phyloP scores from a whole-genome alignment of 2,797 vertebrate genomes.

The Fistularia commersonii region DNA sequence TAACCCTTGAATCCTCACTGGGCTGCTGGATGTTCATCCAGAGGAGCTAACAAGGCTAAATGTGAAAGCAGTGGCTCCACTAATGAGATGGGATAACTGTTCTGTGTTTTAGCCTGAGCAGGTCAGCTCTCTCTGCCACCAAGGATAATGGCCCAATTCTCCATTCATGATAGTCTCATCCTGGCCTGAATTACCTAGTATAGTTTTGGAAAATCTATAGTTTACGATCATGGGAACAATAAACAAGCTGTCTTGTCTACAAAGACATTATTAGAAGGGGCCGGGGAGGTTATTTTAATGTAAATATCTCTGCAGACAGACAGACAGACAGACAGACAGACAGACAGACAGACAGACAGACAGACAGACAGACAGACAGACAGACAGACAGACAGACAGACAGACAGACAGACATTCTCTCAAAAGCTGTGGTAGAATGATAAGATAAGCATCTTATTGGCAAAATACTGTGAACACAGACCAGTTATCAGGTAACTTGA shows the following conservation, averaged over 20 bases:
- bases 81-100: conserved; percentile 70
- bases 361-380: too few relatives aligned
- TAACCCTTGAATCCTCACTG: conserved; percentile 70
- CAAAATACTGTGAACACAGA: too few relatives aligned
- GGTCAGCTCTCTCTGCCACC: conserved; percentile 65
- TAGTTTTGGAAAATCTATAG: conserved; percentile 21
- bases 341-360: too few relatives aligned
- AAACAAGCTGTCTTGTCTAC: conserved; percentile 15
- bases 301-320: too few relatives aligned
- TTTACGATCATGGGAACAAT: conserved; percentile 21
- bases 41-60: conserved; percentile 70
- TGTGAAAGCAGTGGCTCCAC: conserved; percentile 66
- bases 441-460: too few relatives aligned
- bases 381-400: too few relatives aligned
- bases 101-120: conserved; percentile 48
- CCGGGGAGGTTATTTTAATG: too few relatives aligned
- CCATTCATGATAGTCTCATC: conserved; percentile 30
- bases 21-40: conserved; percentile 62
- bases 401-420: too few relatives aligned
- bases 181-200: conserved; percentile 37
- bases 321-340: too few relatives aligned
- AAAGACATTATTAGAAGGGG: too few relatives aligned
- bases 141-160: conserved; percentile 53
- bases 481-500: too few relatives aligned
- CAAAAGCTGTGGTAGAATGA: too few relatives aligned